Evolutionary conservation across 2,888 invertebrate genomes (phyloP).

Genomic region (Melinopterus prodromus): DNA sequence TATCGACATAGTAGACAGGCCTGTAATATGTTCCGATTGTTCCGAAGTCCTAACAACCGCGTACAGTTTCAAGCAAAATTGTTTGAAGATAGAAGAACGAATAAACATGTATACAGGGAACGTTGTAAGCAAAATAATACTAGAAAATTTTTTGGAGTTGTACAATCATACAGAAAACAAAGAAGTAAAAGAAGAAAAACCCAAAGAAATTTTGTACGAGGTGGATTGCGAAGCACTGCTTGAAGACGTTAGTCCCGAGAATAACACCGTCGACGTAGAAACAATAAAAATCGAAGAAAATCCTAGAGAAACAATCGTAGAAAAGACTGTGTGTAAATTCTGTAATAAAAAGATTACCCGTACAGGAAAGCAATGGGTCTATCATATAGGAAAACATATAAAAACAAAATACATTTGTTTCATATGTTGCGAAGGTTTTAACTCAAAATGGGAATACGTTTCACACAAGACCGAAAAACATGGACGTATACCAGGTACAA

Average conservation of each 20-base stretch:
- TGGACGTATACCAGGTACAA: not conserved
- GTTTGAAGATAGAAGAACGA: constrained; percentile 7
- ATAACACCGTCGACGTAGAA: too few species aligned
- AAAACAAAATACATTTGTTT: not conserved
- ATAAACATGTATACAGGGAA: not conserved
- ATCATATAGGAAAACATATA: not conserved
- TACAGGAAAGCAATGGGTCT: not conserved
- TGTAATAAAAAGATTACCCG: not conserved
- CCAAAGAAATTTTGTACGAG: too few species aligned
- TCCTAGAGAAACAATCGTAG: not conserved
- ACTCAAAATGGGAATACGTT: not conserved
- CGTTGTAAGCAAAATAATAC: not conserved
- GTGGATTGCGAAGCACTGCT: too few species aligned
- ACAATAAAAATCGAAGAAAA: too few species aligned
- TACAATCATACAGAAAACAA: too few species aligned
- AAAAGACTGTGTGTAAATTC: not conserved
- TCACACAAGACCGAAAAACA: not conserved
- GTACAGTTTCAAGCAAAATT: not conserved
- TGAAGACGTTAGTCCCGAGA: too few species aligned
- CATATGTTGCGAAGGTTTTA: not conserved
- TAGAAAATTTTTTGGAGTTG: too few species aligned
- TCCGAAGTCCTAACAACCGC: not conserved
- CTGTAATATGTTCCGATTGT: constrained; percentile 5
- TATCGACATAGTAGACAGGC: not conserved
- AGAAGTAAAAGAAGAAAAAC: too few species aligned